These are phyloP conservation scores for Leptopterna dolabrata DNA, from an alignment of 2,888 invertebrate genomes.

Conservation along the genomic window DNA sequence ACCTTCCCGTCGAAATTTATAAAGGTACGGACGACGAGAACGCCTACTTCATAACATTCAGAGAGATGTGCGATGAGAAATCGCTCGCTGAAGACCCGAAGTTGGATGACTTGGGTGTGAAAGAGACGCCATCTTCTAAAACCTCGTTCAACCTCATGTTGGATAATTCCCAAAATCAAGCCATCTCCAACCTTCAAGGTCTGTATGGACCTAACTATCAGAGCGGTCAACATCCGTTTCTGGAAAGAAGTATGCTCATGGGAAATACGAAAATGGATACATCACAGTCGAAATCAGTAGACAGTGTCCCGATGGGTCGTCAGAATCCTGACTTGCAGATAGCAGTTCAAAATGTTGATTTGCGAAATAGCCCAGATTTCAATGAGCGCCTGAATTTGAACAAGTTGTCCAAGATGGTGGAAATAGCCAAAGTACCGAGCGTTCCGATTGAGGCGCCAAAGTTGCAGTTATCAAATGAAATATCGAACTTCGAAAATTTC, in stretches of 20 bases:
- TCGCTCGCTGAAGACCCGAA: not conserved
- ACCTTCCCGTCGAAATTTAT: slow-evolving; percentile 33
- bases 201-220: not conserved
- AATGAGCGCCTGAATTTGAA: not conserved
- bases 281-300: not conserved
- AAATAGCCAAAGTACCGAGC: not conserved
- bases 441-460: not conserved
- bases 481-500: not conserved
- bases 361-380: not conserved
- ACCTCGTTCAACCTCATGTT: not conserved
- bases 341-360: not conserved
- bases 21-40: slow-evolving; percentile 44
- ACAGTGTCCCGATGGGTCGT: not conserved
- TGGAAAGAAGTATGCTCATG: not conserved
- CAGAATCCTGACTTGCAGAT: not conserved
- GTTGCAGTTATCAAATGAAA: not conserved
- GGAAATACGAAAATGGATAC: not conserved
- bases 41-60: slow-evolving; percentile 43
- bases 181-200: not conserved
- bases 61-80: slow-evolving; percentile 21
- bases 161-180: not conserved
- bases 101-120: not conserved
- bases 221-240: not conserved
- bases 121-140: not conserved
- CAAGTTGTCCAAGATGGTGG: not conserved